Base-by-base conservation (phyloP, 2,113 vertebrate genomes). In the Gracilinanus agilis region DNA sequence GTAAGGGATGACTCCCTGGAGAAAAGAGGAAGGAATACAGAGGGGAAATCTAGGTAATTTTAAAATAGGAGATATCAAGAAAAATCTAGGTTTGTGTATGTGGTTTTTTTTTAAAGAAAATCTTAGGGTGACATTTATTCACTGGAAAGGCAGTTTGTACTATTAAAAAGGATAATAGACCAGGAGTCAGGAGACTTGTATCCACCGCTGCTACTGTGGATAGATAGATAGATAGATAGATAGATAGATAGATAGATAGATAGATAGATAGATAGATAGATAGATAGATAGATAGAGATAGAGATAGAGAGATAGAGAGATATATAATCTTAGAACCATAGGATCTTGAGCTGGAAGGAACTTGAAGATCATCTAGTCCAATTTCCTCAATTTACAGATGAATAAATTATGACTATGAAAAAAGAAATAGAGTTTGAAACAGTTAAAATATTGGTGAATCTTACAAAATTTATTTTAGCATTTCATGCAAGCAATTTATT, bases 121-220 rank as follows among this genome's bases (percentile, higher is more conserved):
- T 44, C 24, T 90, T 40, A 61, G 21, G 75, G 13, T 88, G n/a
- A 89, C 3, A 34, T 40, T 58, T 53, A 92, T 91, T 93, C 90
- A 58, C 12, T 90, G 55, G 91, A 94, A 95, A 55, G 67, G 93
- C 92, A 94, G 9, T 16, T 92, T 91, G 75, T 93, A 94, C 27
- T 21, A n/a, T 4, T 21, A n/a, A 29, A 29, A 34, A 67, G 29
- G 3, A 67, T 34, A 27, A 67, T 67, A 29, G 67, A 75, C 67
- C n/a, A 5, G 34, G 5, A 19, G 4, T 75, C 61, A 75, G 34
- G 13, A 21, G 67, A 75, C 34, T 19, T n/a, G 16, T 75, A n/a
- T n/a, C 12, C 4, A 34, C 12, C 3, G 29, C 29, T 67, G 10
- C 27, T 16, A 34, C 9, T 11, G 29, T 61, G 27, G n/a, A n/a